Conservation (phyloP, 2,888 invertebrate species). For the Amphimallon solstitiale region DNA sequence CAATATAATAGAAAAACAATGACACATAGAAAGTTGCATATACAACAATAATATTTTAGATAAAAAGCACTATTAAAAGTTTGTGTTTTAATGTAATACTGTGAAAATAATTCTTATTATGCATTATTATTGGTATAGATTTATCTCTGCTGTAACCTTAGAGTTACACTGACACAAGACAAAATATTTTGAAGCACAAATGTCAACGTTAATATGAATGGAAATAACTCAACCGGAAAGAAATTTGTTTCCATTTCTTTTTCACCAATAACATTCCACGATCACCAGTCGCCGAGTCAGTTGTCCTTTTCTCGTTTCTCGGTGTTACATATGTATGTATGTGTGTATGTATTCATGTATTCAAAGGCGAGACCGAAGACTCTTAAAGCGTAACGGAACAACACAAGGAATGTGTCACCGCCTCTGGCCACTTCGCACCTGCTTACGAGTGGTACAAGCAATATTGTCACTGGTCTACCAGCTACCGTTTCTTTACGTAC, state of each 20-base stretch:
- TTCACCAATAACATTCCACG: no score
- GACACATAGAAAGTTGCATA: no score
- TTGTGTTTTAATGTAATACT: no score
- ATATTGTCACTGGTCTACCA: slow-evolving; percentile 43
- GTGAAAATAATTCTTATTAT: background rate
- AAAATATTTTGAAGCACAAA: background rate
- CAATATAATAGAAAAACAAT: no score
- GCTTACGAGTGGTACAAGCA: slow-evolving; percentile 45
- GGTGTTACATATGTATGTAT: background rate
- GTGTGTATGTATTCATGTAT: background rate
- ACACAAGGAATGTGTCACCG: slow-evolving; percentile 38
- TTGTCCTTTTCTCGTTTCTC: slow-evolving; percentile 5
- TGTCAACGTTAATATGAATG: no score
- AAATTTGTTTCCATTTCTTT: background rate
- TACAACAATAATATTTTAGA: no score
- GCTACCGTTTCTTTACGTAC: slow-evolving; percentile 41
- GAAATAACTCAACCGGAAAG: no score
- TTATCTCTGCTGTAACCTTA: background rate
- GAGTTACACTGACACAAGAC: background rate
- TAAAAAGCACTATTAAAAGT: no score
- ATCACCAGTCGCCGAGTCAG: background rate
- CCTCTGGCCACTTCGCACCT: slow-evolving; percentile 47
- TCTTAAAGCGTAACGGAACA: slow-evolving; percentile 44
- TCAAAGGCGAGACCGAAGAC: slow-evolving; percentile 6
- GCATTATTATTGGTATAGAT: background rate